Evolutionary conservation across 2,888 invertebrate genomes (phyloP), one percentile per base, ranked within the genome.

Genomic region (Troides helena): DNA sequence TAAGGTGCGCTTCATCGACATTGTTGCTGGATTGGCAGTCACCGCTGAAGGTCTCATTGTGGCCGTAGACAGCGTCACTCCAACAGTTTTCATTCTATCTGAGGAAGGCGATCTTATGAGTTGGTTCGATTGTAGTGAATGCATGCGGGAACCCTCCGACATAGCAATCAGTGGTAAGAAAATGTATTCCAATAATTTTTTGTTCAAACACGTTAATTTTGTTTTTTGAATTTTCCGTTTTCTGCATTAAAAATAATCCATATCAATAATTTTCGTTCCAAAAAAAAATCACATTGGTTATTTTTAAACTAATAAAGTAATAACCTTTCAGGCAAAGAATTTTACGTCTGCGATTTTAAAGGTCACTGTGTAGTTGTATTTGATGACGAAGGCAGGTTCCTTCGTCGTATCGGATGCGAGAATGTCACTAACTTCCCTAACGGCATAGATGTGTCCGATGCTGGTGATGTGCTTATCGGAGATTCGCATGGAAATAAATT

Each of bases 401-500:
- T 98, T 81, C 96, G 98, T 77, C 96, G 98, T 77, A 99, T 99
- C 87, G 99, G 99, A 75, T 97, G 97, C 91, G 98, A 99, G 91
- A 98, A 96, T 86, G 95, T 99, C 78, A 99, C 99, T 80, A 98
- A 98, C 90, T 99, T 98, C 89, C 99, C 99, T 8, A 99, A 99
- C 87, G 99, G 99, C 76, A 99, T 99, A 83, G 99, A 99, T 92
- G 98, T 99, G 85, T 98, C 98, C 67, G 98, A 98, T 89, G 98
- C 98, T 65, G 99, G 99, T 60, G 99, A 99, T 89, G 97, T 99
- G 72, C 94, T 99, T 75, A 98, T 99, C 80, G 99, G 99, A 21
- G 99, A 99, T 90, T 98, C 98, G 66, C 99, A 99, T 89, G 99
- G 99, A 62, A 99, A 99, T 93, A 96, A 98, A 81, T 99, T 99